Percentiles rank a stretch among this genome's conserved stretches.
Conservation (phyloP, 2,888 invertebrate species). For the Noctua janthina region DNA sequence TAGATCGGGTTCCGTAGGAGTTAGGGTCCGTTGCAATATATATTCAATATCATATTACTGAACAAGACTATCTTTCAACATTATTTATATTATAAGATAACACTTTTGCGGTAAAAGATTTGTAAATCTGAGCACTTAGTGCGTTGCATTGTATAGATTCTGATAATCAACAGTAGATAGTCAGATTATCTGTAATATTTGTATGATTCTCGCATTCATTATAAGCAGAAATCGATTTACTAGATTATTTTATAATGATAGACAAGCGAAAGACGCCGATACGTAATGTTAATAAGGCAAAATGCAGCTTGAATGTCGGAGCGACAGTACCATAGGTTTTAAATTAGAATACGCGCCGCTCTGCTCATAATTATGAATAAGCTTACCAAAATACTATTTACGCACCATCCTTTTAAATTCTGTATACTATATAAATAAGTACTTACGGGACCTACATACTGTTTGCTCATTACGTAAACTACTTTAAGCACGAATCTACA, state of each 20-base stretch:
- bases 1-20: constrained; percentile 64
- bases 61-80: constrained; percentile 45
- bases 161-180: constrained; percentile 32
- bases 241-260: constrained; percentile 30
- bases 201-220: constrained; percentile 6
- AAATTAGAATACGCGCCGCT: constrained; percentile 37
- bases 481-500: constrained; percentile 31
- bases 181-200: constrained; percentile 26
- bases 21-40: constrained; percentile 53
- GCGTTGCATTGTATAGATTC: constrained; percentile 31
- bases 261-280: constrained; percentile 8
- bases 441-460: constrained; percentile 58
- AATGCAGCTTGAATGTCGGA: constrained; percentile 12
- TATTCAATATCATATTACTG: constrained; percentile 39
- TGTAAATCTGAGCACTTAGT: constrained; percentile 34
- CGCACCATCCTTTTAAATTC: constrained; percentile 32
- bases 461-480: constrained; percentile 65
- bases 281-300: constrained; percentile 33
- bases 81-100: constrained; percentile 24
- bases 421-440: constrained; percentile 39
- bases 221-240: constrained; percentile 26
- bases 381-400: constrained; percentile 24
- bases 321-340: constrained; percentile 21
- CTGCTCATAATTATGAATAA: constrained; percentile 11
- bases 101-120: constrained; percentile 12